Evolutionary conservation across 2,888 invertebrate genomes (phyloP), one percentile per base, ranked within the genome.

Genomic region (Nineta flava): DNA sequence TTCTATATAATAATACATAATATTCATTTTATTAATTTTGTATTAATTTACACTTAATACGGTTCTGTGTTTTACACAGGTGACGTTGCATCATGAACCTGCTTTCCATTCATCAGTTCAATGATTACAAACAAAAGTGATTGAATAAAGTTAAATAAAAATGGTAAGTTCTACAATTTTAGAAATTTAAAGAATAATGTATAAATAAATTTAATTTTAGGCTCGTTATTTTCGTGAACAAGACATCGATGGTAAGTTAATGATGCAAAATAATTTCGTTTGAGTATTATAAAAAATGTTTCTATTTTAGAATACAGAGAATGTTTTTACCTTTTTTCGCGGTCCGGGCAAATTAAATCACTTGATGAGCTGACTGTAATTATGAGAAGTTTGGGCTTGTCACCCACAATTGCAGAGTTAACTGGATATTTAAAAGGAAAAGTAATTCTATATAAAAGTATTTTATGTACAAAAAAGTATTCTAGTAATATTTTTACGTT

Each of bases 201-300:
- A n/a, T n/a, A 6, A 26, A 26, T 26, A 26, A 26, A 26, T 2
- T 19, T 2, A 19, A 26, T 43, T 43, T 31, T 68, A 93, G 94
- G 93, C 94, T 21, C 81, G 91, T 54, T 91, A 88, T 69, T 94
- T 94, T 66, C 86, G 87, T 61, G 93, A 93, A 71, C 86, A 90
- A 66, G 93, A 94, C 62, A 94, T 94, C 57, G 94, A 94, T 72
- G 92, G 93, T 92, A 73, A 73, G 75, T 71, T 50, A 17, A 50
- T 40, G 34, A 16, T 34, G 26, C 40, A 43, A 48, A 48, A 16
- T 47, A 46, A 17, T 42, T 41, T 13, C n/a, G n/a, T n/a, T 9
- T 31, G 21, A 51, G 35, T 41, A 10, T 5, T 42, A 19, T 13
- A 15, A 47, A 6, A 31, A 17, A 19, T 13, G 17, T 9, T 21